Evolutionary conservation across 2,888 invertebrate genomes (phyloP), one percentile per base, ranked within the genome.

Genomic region (Deilephila porcellus): DNA sequence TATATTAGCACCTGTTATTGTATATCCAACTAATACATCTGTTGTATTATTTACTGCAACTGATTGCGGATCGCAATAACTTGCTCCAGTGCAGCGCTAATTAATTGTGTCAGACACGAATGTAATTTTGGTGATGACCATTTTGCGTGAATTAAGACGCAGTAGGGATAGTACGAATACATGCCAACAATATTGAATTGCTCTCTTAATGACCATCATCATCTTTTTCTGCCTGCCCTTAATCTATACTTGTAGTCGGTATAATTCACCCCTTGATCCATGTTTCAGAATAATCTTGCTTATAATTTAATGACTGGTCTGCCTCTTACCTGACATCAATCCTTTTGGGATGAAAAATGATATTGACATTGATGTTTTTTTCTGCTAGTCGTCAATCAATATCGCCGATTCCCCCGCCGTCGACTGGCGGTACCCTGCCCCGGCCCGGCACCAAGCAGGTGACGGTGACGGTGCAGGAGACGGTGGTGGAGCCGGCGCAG

Each of bases 371-470:
- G 29, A 29, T 17, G 2, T 53, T 72, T 56, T 37, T 45, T 37
- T 17, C 20, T 59, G 3, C 37, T 85, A 93, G 93, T 53, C 90
- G 93, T 20, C 85, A 88, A 0, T 93, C 93, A 29, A 88, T 87
- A 25, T 93, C 93, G 0, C 93, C 93, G 1, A 81, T 91, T 0
- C 89, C 89, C 1, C 82, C 87, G 0, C 77, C 89, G 0, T 84
- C 91, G 3, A 81, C 82, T 0, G 88, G 87, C 5, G 91, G 92
- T 32, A 90, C 91, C 0, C 85, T 93, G 2, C 96, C 89, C 76
- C 95, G 91, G 79, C 95, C 87, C 71, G 96, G 94, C 83, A 95
- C 96, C 34, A 95, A 95, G 80, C 96, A 96, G 77, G 93, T 96
- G 78, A 95, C 95, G 20, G 95, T 95, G 64, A 95, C 95, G 0